Base-by-base conservation (phyloP, 2,888 invertebrate species). In the Rotaria sp. region DNA sequence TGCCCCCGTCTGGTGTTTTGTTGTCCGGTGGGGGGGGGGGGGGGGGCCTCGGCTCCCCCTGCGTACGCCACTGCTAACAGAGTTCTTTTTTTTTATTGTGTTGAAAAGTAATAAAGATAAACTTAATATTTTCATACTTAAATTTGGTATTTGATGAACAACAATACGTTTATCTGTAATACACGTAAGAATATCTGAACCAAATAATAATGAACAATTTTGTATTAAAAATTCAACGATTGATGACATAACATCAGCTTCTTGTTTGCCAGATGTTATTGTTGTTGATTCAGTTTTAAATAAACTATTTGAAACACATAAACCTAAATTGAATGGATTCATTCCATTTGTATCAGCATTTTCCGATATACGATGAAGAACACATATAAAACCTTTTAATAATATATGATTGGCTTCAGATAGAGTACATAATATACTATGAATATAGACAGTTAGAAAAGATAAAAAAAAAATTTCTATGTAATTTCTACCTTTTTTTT, bases 161-260 rank as follows among this genome's bases (percentile, higher is more conserved):
- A 45, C n/a, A 45, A 80, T 45, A 15, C 80, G 80, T 80, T 80
- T 80, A 45, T 80, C 80, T 45, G 41, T 41, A n/a, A 80, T 80
- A 45, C 80, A 80, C 2, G 80, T 80, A 15, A 80, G n/a, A 45
- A 80, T 80, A 80, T 80, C 80, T 41, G 41, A 45, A 80, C 80
- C 80, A 15, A 80, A 80, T n/a, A 80, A n/a, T 11, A 18, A 26
- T 45, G 45, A 41, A 80, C 80, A 80, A 80, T 80, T 80, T n/a
- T 80, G 80, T 26, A 80, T 80, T 41, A 80, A n/a, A 45, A 80
- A 80, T 45, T 80, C 80, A 26, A 80, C 80, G 3, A 80, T 45
- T 4, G 80, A 80, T 80, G 80, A 80, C 80, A 80, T 80, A 80
- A 80, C 80, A 80, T 80, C 80, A 26, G 80, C 80, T 45, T 80